Percentiles rank a stretch among this genome's conserved stretches.
These are phyloP conservation scores for Archivesica marissinica DNA, from an alignment of 1,140 invertebrate genomes.

Conservation along the genomic window DNA sequence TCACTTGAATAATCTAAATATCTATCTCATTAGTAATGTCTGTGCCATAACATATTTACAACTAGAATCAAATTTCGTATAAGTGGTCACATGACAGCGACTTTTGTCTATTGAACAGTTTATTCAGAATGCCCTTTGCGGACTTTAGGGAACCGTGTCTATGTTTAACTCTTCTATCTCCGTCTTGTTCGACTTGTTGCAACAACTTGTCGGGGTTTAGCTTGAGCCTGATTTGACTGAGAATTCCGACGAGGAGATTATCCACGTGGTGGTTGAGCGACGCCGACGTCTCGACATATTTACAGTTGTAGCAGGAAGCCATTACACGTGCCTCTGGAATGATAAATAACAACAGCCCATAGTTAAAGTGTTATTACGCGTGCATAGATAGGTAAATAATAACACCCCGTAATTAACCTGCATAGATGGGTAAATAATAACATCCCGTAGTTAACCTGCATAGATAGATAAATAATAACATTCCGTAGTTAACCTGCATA, in stretches of 20 bases:
- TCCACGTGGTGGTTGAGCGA: conserved; percentile 92
- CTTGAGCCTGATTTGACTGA: conserved; percentile 85
- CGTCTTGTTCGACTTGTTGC: conserved; percentile 22
- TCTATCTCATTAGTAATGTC: no score
- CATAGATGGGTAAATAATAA: no score
- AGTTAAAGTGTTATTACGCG: no score
- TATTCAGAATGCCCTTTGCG: conserved; percentile 62
- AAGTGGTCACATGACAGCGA: conserved; percentile 74
- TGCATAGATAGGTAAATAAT: no score
- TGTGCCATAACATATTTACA: no score
- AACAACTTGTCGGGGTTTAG: conserved; percentile 57
- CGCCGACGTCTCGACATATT: conserved; percentile 93
- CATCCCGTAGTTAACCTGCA: no score
- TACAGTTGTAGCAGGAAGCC: conserved; percentile 89
- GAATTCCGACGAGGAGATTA: conserved; percentile 91
- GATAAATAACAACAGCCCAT: no score
- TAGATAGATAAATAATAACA: no score
- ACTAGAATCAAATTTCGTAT: conserved; percentile 55
- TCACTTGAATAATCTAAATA: no score
- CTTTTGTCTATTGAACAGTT: conserved; percentile 70
- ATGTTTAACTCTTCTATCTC: conserved; percentile 8
- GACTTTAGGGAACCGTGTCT: conserved; percentile 51
- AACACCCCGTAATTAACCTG: no score
- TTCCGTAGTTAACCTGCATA: no score
- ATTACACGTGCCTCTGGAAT: conserved; percentile 82